Conservation (phyloP, 1,140 invertebrate genomes). For the Drosophila leontia region DNA sequence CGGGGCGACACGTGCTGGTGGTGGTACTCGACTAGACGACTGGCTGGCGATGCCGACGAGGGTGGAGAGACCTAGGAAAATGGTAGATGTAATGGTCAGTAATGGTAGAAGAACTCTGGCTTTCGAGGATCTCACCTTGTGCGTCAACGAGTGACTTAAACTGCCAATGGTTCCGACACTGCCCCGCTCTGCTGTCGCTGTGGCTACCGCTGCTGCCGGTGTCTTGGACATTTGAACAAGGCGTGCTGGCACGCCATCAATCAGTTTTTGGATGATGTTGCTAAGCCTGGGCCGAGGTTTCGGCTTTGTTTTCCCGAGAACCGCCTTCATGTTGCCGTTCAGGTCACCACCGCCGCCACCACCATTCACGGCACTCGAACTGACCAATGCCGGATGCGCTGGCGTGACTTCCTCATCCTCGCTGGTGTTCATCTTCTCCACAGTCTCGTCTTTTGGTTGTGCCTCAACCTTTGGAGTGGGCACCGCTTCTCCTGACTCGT, state of each 20-base stretch:
- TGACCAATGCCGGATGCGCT: conserved; percentile 6
- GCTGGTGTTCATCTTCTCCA: conserved; percentile 81
- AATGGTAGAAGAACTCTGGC: neutral
- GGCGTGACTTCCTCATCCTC: conserved; percentile 64
- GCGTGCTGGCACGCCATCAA: conserved; percentile 75
- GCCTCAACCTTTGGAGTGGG: conserved; percentile 12
- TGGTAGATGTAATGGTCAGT: neutral
- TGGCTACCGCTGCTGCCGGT: conserved; percentile 21
- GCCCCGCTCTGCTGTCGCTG: conserved; percentile 44
- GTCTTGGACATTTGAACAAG: conserved; percentile 74
- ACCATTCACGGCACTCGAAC: conserved; percentile 44
- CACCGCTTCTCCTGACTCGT: conserved; percentile 5
- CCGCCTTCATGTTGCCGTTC: conserved; percentile 53
- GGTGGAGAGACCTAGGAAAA: conserved; percentile 64
- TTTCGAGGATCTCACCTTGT: conserved; percentile 55
- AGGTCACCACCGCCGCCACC: conserved; percentile 25
- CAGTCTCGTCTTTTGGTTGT: conserved; percentile 33
- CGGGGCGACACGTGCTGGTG: conserved; percentile 89
- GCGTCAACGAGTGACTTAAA: conserved; percentile 67
- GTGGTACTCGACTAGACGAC: conserved; percentile 84
- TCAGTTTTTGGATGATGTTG: conserved; percentile 81
- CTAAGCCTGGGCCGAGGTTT: conserved; percentile 76
- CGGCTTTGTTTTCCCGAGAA: conserved; percentile 54
- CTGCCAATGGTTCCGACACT: conserved; percentile 59
- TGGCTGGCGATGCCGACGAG: conserved; percentile 66